These are phyloP conservation scores for Phenganax marumi DNA, from an alignment of 92 coral and sea anemone genomes.

Conservation along the genomic window DNA sequence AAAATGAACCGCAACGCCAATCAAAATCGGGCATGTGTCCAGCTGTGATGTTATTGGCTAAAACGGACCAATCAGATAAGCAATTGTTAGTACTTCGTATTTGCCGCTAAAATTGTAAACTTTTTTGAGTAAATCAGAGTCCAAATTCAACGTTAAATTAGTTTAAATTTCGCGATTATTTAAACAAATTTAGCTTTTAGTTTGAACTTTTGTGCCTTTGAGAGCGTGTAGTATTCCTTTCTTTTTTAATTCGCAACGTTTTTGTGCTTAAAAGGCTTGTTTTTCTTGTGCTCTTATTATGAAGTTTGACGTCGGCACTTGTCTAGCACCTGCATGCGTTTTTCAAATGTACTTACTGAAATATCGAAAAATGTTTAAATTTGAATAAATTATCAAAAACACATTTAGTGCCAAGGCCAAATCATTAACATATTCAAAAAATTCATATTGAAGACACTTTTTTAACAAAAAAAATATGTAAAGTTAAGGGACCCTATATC, in stretches of 20 bases:
- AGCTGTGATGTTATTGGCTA: neutral
- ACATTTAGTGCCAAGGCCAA: neutral
- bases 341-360: too few relatives aligned
- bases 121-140: neutral
- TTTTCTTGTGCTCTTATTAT: too few relatives aligned
- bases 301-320: too few relatives aligned
- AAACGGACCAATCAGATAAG: conserved; percentile 1
- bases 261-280: too few relatives aligned
- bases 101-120: conserved; percentile 9
- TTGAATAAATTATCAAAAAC: conserved; percentile 4
- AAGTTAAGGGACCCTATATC: neutral
- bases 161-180: too few relatives aligned
- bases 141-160: neutral
- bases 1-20: neutral
- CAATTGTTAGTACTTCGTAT: neutral
- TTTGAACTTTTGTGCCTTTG: too few relatives aligned
- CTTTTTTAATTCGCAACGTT: too few relatives aligned
- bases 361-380: neutral
- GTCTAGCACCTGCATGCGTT: neutral
- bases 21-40: neutral
- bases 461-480: neutral
- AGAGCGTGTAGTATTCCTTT: too few relatives aligned
- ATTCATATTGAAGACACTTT: neutral
- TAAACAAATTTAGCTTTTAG: too few relatives aligned
- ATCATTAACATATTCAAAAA: neutral